These are phyloP conservation scores for Trichoplax adhaerens DNA, from an alignment of 37 sponge, comb jelly and placozoan genomes.

Conservation along the genomic window DNA sequence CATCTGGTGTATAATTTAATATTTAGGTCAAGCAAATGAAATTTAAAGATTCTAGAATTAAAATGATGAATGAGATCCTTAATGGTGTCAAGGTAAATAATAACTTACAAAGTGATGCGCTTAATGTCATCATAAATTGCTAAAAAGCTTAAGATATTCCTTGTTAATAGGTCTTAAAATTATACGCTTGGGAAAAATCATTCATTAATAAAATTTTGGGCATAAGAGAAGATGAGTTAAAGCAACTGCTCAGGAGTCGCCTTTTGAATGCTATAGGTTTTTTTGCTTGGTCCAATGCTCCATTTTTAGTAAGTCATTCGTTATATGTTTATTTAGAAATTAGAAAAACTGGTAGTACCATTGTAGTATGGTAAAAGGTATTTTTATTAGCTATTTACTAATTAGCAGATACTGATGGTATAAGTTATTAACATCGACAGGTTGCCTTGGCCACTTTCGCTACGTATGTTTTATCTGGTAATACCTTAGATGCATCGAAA, in stretches of 20 bases:
- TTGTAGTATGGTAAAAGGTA: no score
- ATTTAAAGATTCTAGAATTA: constrained; percentile 56
- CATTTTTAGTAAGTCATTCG: constrained; percentile 50
- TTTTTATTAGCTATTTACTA: no score
- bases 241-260: constrained; percentile 28
- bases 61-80: constrained; percentile 68
- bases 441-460: constrained; percentile 87
- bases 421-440: constrained; percentile 10
- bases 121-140: no score
- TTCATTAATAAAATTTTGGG: constrained; percentile 21
- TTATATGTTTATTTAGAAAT: no score
- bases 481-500: constrained; percentile 34
- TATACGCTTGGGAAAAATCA: constrained; percentile 89
- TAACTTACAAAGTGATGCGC: no score
- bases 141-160: no score
- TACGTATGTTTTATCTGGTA: constrained; percentile 42
- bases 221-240: constrained; percentile 65
- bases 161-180: constrained; percentile 64
- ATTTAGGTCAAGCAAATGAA: constrained; percentile 51
- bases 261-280: constrained; percentile 37
- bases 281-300: constrained; percentile 79
- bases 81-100: constrained; percentile 46
- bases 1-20: not conserved
- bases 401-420: no score
- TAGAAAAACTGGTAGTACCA: no score